Percentiles rank a stretch among this genome's conserved stretches.
Evolutionary conservation across 2,888 invertebrate species (phyloP).

Genomic region (Heliconius ismenius): DNA sequence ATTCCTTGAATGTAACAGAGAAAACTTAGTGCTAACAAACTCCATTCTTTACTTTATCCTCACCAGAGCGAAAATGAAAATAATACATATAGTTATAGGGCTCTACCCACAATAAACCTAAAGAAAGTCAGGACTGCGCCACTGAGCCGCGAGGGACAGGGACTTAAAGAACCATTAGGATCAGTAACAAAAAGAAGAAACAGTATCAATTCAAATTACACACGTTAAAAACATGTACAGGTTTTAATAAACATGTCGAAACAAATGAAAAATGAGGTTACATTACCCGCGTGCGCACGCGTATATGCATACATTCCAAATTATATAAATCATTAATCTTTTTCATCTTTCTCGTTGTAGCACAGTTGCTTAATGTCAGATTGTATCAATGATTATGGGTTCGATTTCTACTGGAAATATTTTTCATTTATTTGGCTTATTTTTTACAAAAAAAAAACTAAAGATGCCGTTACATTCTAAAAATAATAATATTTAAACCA

Average conservation of each 20-base stretch:
- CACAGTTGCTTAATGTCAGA: neutral
- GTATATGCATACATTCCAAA: slow-evolving; percentile 13
- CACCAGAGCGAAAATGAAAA: too few species aligned
- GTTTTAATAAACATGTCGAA: slow-evolving; percentile 34
- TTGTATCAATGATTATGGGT: neutral
- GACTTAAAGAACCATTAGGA: neutral
- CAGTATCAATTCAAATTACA: slow-evolving; percentile 16
- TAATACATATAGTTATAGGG: too few species aligned
- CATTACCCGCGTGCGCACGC: slow-evolving; percentile 20
- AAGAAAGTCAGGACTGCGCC: neutral
- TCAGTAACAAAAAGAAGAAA: slow-evolving; percentile 10
- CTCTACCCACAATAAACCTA: neutral
- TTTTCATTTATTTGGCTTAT: too few species aligned
- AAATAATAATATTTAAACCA: neutral
- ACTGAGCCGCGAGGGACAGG: neutral
- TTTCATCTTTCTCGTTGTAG: neutral
- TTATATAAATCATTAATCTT: slow-evolving; percentile 39
- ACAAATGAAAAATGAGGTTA: slow-evolving; percentile 35
- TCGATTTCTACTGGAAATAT: neutral
- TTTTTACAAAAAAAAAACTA: neutral
- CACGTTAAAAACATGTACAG: slow-evolving; percentile 5
- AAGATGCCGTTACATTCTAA: neutral
- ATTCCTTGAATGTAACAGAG: too few species aligned
- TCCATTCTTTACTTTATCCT: too few species aligned
- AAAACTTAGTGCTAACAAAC: too few species aligned